phyloP scores from a whole-genome alignment of 2,113 vertebrate species.

The Formicarius rufipectus region DNA sequence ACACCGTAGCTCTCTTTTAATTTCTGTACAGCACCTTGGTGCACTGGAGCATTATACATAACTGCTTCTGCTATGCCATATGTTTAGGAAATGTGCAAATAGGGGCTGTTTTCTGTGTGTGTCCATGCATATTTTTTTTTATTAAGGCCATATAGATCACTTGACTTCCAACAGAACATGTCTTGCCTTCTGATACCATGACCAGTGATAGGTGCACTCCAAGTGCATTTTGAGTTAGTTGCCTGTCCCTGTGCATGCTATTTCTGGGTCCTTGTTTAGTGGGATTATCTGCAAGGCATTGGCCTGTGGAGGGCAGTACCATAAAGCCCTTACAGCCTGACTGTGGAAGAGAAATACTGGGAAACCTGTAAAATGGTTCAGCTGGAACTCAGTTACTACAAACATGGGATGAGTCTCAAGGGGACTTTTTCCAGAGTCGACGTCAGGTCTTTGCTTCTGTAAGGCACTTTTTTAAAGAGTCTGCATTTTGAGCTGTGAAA shows the following conservation, averaged over 20 bases:
- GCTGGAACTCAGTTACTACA: not conserved
- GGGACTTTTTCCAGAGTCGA: not conserved
- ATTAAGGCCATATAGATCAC: not conserved
- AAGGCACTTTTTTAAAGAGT: not conserved
- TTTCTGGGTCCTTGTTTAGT: not conserved
- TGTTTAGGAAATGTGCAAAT: not conserved
- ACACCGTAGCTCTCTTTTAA: not conserved
- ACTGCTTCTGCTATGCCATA: not conserved
- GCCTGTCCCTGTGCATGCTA: not conserved
- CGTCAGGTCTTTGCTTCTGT: not conserved
- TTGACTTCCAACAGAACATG: accelerated
- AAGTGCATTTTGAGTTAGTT: not conserved
- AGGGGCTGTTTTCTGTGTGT: not conserved
- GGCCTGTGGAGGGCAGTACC: not conserved
- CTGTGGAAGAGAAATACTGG: not conserved
- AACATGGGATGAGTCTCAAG: not conserved
- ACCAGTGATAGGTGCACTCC: not conserved
- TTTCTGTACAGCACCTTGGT: not conserved
- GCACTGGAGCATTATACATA: not conserved
- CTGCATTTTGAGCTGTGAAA: not conserved
- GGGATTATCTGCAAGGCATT: not conserved
- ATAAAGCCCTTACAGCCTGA: not conserved
- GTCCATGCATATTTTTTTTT: not conserved
- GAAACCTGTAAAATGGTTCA: not conserved
- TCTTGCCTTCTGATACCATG: not conserved